Evolutionary conservation across 1,140 invertebrate species (phyloP).

Genomic region (Tetraneura akinire): DNA sequence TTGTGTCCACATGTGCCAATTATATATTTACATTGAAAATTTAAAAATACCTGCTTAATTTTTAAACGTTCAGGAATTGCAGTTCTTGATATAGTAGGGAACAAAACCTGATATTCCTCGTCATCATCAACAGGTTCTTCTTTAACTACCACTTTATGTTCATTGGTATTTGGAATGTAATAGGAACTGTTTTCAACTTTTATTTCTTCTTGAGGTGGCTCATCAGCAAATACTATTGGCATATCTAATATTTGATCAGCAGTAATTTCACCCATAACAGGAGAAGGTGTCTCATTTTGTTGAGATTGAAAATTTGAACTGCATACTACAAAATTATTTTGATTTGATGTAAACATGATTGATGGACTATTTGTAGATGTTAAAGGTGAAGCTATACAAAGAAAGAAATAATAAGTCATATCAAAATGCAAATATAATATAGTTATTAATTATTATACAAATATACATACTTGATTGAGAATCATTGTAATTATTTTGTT

Average conservation of each 20-base stretch:
- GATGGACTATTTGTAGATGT: constrained; percentile 8
- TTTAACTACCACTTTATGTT: constrained; percentile 8
- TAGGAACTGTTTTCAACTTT: constrained; percentile 1
- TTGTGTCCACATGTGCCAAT: not conserved
- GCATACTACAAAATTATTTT: constrained; percentile 24
- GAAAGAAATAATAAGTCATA: not conserved
- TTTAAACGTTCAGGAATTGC: constrained; percentile 28
- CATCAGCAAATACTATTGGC: constrained; percentile 49
- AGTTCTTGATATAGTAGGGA: not conserved
- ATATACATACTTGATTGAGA: constrained; percentile 21
- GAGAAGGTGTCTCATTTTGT: constrained; percentile 1
- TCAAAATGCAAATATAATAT: not conserved
- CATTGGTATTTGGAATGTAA: not conserved
- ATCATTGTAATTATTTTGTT: constrained; percentile 7
- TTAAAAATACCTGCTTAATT: constrained; percentile 22
- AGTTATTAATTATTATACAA: no score
- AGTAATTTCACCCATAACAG: constrained; percentile 37
- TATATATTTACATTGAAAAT: not conserved
- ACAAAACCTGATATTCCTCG: not conserved
- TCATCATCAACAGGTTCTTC: constrained; percentile 33
- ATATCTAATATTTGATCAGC: constrained; percentile 44
- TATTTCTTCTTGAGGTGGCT: not conserved
- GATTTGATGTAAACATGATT: constrained; percentile 1
- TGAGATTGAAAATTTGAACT: constrained; percentile 29
- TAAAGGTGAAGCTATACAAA: not conserved